Conservation (phyloP, 2,797 vertebrate species). For the Peromyscus eremicus region DNA sequence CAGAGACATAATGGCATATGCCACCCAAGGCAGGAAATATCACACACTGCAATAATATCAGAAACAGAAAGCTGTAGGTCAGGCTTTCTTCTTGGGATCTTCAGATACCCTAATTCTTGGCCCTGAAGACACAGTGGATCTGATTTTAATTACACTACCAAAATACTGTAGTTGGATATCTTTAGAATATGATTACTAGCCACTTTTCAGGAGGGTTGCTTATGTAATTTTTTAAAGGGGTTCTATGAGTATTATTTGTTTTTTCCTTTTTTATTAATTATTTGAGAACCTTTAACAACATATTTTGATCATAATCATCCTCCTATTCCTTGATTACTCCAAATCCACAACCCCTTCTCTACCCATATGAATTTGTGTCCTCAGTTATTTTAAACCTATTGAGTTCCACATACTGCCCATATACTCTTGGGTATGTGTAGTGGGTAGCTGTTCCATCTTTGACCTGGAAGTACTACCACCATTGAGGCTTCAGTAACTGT, state of each 20-base stretch:
- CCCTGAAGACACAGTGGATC: neutral
- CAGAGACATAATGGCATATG: accelerated
- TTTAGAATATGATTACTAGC: neutral
- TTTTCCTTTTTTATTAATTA: neutral
- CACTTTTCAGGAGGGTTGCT: neutral
- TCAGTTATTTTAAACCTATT: neutral
- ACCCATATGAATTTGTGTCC: neutral
- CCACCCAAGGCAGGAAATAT: accelerated
- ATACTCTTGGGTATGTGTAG: neutral
- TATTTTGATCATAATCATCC: neutral
- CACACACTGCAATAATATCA: neutral
- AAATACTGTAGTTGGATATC: neutral
- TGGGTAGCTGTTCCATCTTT: neutral
- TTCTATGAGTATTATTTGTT: neutral
- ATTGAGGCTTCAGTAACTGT: too few relatives aligned
- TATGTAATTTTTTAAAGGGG: neutral
- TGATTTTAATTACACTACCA: neutral
- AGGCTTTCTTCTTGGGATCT: neutral
- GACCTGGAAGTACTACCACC: too few relatives aligned
- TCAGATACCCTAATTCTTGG: neutral
- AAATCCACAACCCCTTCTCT: neutral
- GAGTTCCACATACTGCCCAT: neutral
- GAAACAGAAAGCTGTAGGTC: neutral
- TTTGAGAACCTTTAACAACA: neutral
- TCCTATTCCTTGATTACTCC: neutral